Conservation (phyloP, 2,113 vertebrate genomes). For the Pangasianodon hypophthalmus region DNA sequence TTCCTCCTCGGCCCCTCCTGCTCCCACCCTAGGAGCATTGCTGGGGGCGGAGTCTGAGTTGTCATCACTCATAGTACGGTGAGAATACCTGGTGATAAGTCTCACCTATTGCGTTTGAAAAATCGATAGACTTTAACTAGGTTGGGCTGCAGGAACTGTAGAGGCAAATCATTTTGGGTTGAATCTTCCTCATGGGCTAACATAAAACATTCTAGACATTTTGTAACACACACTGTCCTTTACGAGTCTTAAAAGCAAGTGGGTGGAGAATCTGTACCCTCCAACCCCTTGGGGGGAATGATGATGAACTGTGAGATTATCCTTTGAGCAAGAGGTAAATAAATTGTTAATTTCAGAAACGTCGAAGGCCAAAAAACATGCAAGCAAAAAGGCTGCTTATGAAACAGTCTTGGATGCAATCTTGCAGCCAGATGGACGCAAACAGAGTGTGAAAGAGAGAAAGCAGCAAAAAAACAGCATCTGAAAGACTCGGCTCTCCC, state of each 20-base stretch:
- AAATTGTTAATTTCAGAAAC: neutral
- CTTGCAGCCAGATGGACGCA: conserved; percentile 65
- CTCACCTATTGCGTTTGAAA: conserved; percentile 17
- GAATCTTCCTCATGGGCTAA: conserved; percentile 17
- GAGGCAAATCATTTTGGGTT: conserved; percentile 45
- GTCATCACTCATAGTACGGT: conserved; percentile 77
- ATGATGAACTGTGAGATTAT: neutral
- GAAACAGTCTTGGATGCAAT: conserved; percentile 65
- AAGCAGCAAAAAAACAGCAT: conserved; percentile 51
- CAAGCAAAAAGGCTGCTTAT: conserved; percentile 52
- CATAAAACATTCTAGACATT: neutral
- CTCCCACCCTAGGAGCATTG: conserved; percentile 58
- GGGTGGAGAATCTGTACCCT: neutral
- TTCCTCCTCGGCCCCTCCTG: conserved; percentile 51
- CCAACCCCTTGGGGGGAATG: neutral
- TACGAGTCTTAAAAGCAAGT: conserved; percentile 13
- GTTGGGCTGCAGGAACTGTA: conserved; percentile 67
- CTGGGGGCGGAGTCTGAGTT: conserved; percentile 68
- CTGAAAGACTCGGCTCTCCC: conserved; percentile 32
- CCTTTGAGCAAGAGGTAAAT: neutral
- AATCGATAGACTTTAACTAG: conserved; percentile 46
- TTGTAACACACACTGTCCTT: neutral
- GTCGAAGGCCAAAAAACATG: conserved; percentile 21
- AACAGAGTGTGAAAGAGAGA: conserved; percentile 51
- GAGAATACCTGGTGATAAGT: conserved; percentile 53